Conservation (phyloP, 2,797 vertebrate genomes). For the Chiloscyllium punctatum region DNA sequence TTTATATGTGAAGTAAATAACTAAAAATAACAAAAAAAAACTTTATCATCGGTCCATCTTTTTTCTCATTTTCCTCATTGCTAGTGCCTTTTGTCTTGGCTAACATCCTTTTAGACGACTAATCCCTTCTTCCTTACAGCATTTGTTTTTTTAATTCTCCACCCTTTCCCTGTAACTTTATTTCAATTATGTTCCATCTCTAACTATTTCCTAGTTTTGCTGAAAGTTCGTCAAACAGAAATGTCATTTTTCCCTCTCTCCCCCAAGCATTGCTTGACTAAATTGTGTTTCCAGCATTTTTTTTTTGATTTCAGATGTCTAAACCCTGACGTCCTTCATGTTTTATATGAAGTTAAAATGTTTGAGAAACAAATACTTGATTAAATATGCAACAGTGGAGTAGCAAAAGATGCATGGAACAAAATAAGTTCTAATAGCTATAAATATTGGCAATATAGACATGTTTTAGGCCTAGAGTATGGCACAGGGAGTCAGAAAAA, state of each 20-base stretch:
- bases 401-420: neutral
- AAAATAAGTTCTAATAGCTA: neutral
- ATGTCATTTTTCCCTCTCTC: neutral
- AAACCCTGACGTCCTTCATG: neutral
- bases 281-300: neutral
- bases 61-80: neutral
- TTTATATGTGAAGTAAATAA: neutral
- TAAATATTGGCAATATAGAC: neutral
- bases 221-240: neutral
- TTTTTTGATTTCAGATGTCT: neutral
- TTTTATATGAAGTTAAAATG: too few species aligned
- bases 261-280: neutral
- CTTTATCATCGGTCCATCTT: neutral
- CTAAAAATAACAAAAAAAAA: neutral
- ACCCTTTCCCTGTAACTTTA: neutral
- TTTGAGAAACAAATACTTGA: neutral
- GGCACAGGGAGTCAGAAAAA: neutral
- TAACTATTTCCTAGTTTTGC: neutral
- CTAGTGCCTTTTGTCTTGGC: neutral
- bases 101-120: neutral
- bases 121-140: neutral
- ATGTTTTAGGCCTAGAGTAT: neutral
- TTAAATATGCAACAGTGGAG: neutral
- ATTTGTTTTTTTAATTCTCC: neutral
- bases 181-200: neutral